Conservation (phyloP, 2,888 invertebrate genomes). For the Nipponacmea schrenckii region DNA sequence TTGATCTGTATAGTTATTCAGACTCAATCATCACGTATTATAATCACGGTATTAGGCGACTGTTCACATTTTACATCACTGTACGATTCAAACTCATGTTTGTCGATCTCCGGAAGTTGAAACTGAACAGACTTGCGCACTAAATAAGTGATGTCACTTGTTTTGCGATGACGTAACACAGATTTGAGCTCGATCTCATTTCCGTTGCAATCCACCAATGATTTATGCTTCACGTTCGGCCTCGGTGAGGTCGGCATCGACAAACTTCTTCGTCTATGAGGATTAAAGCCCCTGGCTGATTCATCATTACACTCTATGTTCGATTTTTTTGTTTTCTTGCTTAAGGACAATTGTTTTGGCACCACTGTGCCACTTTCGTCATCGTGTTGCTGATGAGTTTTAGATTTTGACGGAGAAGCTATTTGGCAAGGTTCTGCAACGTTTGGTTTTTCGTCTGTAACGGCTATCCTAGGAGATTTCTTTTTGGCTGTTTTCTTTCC, state of each 20-base stretch:
- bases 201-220: neutral
- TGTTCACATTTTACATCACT: constrained; percentile 1
- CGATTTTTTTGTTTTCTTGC: neutral
- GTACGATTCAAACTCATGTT: neutral
- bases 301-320: neutral
- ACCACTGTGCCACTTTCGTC: neutral
- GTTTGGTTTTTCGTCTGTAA: neutral
- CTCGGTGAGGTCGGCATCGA: neutral
- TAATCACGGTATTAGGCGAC: neutral
- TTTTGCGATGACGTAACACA: constrained; percentile 6
- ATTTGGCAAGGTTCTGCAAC: too few species aligned
- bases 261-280: constrained; percentile 5
- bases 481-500: neutral
- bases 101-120: neutral
- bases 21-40: neutral
- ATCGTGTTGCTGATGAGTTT: neutral
- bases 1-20: too few species aligned
- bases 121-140: neutral
- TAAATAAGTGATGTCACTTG: neutral
- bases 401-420: too few species aligned
- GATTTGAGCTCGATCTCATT: constrained; percentile 2
- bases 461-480: neutral
- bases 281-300: neutral
- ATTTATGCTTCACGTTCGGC: neutral
- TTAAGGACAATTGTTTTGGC: neutral